Evolutionary conservation across 2,888 invertebrate genomes (phyloP).

Genomic region (Acanthosepion esculentum): DNA sequence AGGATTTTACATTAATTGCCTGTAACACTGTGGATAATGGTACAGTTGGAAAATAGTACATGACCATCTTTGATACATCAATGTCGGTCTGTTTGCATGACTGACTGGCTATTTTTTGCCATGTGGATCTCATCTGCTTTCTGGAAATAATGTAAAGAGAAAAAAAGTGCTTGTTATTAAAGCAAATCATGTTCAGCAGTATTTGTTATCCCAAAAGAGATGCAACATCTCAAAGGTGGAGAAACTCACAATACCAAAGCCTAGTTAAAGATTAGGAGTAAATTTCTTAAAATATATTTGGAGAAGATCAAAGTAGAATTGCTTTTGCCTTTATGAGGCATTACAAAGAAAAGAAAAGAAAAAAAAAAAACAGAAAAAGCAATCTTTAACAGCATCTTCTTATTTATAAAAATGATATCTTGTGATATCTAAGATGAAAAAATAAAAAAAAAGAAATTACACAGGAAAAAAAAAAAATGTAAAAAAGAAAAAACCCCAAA

Average conservation of each 20-base stretch:
- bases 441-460: too few species aligned
- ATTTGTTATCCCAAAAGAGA: neutral
- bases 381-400: too few species aligned
- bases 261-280: neutral
- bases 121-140: neutral
- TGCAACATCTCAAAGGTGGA: neutral
- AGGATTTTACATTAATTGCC: conserved; percentile 9
- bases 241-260: neutral
- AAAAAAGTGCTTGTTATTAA: neutral
- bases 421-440: neutral
- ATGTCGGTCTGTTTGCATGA: neutral
- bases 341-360: neutral
- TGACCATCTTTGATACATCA: neutral
- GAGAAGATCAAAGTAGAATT: neutral
- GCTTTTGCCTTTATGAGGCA: neutral
- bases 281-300: neutral
- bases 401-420: neutral
- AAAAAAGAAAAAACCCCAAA: neutral
- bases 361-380: neutral
- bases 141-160: neutral
- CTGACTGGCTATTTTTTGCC: neutral
- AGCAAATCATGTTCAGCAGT: neutral
- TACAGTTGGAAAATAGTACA: neutral
- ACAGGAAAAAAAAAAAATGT: neutral
- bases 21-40: neutral